Evolutionary conservation across 2,797 vertebrate genomes (phyloP), one percentile per base, ranked within the genome.

Genomic region (Synaphobranchus kaupii): DNA sequence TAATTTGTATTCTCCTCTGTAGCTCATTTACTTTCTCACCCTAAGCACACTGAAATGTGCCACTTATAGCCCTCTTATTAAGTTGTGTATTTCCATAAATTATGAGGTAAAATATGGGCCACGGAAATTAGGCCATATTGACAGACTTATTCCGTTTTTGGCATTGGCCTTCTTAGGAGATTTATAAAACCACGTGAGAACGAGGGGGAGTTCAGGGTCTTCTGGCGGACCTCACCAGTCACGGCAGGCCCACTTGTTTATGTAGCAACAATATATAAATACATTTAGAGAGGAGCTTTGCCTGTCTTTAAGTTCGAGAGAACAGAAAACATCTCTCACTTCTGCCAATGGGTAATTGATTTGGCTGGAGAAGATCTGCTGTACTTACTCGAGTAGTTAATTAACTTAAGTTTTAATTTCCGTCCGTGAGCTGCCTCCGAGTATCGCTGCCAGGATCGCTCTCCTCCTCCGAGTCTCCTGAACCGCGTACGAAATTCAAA

Each of bases 331-430:
- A 91, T 89, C 86, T 66, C 84, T 90, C 87, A 90, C 92, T 94
- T 88, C 89, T 93, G 95, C 94, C 94, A 94, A 92, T 92, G 93
- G 92, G 90, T 95, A 95, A 95, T 94, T 95, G 93, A 94, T 94
- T 93, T 94, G 93, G 94, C 94, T 94, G 91, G 90, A 88, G 91
- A 89, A 89, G 80, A 91, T 92, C 92, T 91, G 92, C 92, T 93
- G 92, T 92, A 92, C 93, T 94, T 93, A 92, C 91, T 93, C 87
- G 90, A 94, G 92, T 92, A 93, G 93, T 94, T 94, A 93, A 94
- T 94, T 95, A 94, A 94, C 92, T 95, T 91, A 92, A 94, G 92
- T 94, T 94, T 94, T 92, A 93, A 95, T 94, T 94, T 63, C 85
- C 90, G 90, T 92, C 88, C 89, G 90, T 90, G 86, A 90, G 48